Evolutionary conservation across 1,140 invertebrate genomes (phyloP), one percentile per base, ranked within the genome.

Genomic region (Camponotus pennsylvanicus): DNA sequence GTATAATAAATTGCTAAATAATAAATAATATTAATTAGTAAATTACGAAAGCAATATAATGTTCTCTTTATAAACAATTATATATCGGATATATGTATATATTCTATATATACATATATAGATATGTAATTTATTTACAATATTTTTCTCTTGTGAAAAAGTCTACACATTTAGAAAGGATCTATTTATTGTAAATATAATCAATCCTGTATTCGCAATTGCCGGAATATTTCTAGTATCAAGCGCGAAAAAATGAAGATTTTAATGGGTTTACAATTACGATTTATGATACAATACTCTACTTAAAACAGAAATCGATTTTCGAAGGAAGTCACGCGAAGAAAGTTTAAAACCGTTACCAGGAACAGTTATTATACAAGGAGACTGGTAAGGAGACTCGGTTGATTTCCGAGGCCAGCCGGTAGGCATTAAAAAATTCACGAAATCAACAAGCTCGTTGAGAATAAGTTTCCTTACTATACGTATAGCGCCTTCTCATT

Each of bases 231-330:
- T 34, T 61, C 42, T 52, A 55, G n/a, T 11, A 67, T 59, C 55
- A 6, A 57, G 27, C 57, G n/a, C 21, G 55, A 42, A 59, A 49
- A 49, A 71, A 42, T 52, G 34, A 9, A 11, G 49, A 21, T n/a
- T 69, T 34, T 67, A 82, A 27, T 27, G 45, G 76, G 67, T 86
- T 27, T 75, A 86, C n/a, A 79, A 66, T 78, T 59, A 32, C 49
- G 79, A 86, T 88, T 87, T 87, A 88, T 42, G 79, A 84, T 21
- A 76, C 77, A 78, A 84, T 85, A 70, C 49, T 85, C 73, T 40
- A 66, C 66, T 88, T 88, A 59, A 77, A 67, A 15, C 45, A 57
- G 37, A 15, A 79, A 88, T 89, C 63, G 69, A 40, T 73, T 77
- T 11, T 52, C 34, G 18, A 4, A 52, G 18, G 5, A 70, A 86